Evolutionary conservation across 2,797 vertebrate genomes (phyloP), one percentile per base, ranked within the genome.

Genomic region (Scleropages formosus): DNA sequence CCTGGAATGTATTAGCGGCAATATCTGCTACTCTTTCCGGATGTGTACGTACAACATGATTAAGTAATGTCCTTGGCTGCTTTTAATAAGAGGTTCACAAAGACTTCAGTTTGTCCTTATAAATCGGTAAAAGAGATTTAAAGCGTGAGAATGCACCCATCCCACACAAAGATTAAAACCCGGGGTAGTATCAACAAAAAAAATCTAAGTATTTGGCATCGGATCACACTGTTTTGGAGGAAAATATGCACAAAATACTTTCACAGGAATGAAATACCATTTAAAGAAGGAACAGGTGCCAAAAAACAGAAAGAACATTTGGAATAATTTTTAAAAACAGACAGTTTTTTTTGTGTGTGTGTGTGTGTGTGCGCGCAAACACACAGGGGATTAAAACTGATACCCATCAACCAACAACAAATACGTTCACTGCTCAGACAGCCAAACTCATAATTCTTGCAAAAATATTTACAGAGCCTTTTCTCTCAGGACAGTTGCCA

Each of bases 101-200:
- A 39, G 31, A 39, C 31, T n/a, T n/a, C 6, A 6, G 31, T 39
- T 6, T 39, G 31, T 39, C 31, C 6, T 39, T 39, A 39, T 39
- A 39, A 39, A 39, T 39, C 2, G 31, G 51, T 16, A 31, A 31
- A 71, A 22, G 11, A 58, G 24, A 56, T 27, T 71, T 56, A 20
- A 49, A 71, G 56, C 22, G 56, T n/a, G 6, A 26, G 47, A 22
- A 18, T 18, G 22, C 22, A n/a, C 49, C 16, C 51, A 3, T 71
- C 24, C 68, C 68, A 71, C 26, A 10, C 68, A 58, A 71, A 71
- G 51, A 71, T 31, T 56, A 24, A 58, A 71, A 56, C 58, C 71
- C 24, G 51, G 26, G 56, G 27, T 31, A 49, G 47, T 31, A 56
- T 56, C 22, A 71, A 71, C 68, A 71, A 27, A 27, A 58, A n/a